Evolutionary conservation across 2,888 invertebrate species (phyloP).

Genomic region (Aporophyla lueneburgensis): DNA sequence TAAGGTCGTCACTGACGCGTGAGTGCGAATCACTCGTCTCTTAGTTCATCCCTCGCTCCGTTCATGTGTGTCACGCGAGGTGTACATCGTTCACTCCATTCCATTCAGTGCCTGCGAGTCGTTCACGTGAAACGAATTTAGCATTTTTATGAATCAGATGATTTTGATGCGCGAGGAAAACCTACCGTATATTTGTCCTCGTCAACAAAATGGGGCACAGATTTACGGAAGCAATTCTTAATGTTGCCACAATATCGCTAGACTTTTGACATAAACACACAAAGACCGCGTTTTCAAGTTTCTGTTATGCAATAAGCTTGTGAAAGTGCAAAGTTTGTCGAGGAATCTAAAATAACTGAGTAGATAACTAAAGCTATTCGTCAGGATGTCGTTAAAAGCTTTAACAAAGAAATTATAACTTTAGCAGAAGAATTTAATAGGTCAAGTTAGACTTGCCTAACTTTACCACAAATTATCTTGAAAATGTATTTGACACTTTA

Average conservation of each 20-base stretch:
- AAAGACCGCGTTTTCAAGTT: conserved; percentile 52
- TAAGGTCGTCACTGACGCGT: conserved; percentile 48
- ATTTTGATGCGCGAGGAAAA: conserved; percentile 38
- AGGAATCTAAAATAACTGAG: conserved; percentile 62
- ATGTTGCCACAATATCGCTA: conserved; percentile 31
- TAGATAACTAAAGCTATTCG: conserved; percentile 62
- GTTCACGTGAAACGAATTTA: conserved; percentile 59
- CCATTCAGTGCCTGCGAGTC: conserved; percentile 49
- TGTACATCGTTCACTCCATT: conserved; percentile 52
- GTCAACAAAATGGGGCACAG: conserved; percentile 33
- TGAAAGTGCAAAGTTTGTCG: conserved; percentile 65
- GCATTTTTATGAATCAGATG: conserved; percentile 57
- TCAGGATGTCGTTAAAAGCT: conserved; percentile 66
- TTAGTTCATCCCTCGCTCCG: conserved; percentile 51
- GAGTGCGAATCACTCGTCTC: conserved; percentile 57
- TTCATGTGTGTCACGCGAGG: conserved; percentile 58
- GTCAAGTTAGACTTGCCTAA: conserved; percentile 56
- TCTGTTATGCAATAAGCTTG: conserved; percentile 59
- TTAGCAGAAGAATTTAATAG: conserved; percentile 65
- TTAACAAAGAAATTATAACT: conserved; percentile 67
- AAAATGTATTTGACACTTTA: conserved; percentile 61
- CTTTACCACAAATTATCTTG: conserved; percentile 62
- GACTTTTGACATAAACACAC: conserved; percentile 54
- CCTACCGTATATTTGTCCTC: conserved; percentile 30
- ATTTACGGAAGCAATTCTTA: conserved; percentile 47